Evolutionary conservation across 2,888 invertebrate genomes (phyloP).

Genomic region (Dynastes hyllus): DNA sequence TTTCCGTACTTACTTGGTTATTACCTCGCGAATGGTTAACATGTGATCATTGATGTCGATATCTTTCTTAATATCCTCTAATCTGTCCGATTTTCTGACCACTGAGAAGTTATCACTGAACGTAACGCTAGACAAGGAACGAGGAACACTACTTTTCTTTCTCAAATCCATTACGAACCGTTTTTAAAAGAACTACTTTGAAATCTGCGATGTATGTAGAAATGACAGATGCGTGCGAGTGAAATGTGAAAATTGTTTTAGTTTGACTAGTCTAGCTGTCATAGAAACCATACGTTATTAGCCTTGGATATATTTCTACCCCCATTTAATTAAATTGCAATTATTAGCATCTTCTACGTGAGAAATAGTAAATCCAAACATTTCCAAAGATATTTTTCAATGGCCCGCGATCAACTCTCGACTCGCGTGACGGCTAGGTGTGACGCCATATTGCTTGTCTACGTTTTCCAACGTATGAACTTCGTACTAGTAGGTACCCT

Average conservation of each 20-base stretch:
- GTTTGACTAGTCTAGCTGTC: background rate
- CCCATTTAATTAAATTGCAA: too few species aligned
- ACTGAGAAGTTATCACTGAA: conserved; percentile 14
- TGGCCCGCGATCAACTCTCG: too few species aligned
- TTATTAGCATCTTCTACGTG: too few species aligned
- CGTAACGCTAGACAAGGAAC: conserved; percentile 11
- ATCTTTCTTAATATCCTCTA: conserved; percentile 62
- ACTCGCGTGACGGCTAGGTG: too few species aligned
- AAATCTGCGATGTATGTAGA: background rate
- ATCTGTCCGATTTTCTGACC: conserved; percentile 50
- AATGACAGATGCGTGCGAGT: background rate
- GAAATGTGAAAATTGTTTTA: background rate
- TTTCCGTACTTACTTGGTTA: conserved; percentile 59
- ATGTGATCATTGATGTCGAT: conserved; percentile 62
- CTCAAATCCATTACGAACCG: background rate
- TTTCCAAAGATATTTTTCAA: too few species aligned
- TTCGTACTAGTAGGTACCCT: too few species aligned
- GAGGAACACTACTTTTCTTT: background rate
- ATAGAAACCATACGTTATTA: background rate
- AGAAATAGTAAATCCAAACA: too few species aligned
- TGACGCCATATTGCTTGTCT: too few species aligned
- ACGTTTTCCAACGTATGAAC: too few species aligned
- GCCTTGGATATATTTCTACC: too few species aligned
- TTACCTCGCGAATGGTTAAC: conserved; percentile 61
- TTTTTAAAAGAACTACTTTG: background rate